These are phyloP conservation scores for Cotesia congregata DNA, from an alignment of 2,888 invertebrate genomes.

Conservation along the genomic window DNA sequence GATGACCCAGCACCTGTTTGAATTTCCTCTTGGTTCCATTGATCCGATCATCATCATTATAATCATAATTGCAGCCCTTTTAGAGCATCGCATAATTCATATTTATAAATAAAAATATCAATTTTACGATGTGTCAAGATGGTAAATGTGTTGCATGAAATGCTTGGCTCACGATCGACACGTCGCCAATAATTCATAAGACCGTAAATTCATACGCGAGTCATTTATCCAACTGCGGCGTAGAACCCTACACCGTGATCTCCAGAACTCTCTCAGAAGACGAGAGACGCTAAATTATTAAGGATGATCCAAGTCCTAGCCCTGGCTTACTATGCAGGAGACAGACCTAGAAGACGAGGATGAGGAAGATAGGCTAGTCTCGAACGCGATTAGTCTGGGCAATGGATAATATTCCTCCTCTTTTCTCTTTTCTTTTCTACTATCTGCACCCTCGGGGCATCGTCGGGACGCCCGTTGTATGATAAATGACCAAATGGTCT, in stretches of 20 bases:
- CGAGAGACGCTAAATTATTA: constrained; percentile 57
- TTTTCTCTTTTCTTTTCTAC: constrained; percentile 53
- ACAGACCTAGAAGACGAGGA: neutral
- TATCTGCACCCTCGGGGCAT: constrained; percentile 58
- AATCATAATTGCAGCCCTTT: neutral
- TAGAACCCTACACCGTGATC: neutral
- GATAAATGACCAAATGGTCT: constrained; percentile 69
- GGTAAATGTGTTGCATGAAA: constrained; percentile 21
- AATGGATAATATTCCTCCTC: constrained; percentile 64
- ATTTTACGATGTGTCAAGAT: constrained; percentile 7
- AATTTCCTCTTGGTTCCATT: neutral
- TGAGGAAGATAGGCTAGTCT: constrained; percentile 49
- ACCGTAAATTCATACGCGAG: constrained; percentile 32
- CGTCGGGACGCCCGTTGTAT: constrained; percentile 56
- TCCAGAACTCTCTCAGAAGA: constrained; percentile 3
- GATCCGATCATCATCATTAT: neutral
- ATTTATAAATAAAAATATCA: neutral
- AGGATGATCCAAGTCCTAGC: constrained; percentile 54
- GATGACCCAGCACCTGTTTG: neutral
- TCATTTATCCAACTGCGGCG: constrained; percentile 16
- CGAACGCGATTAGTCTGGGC: constrained; percentile 67
- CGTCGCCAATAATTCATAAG: constrained; percentile 36
- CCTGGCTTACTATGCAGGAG: neutral
- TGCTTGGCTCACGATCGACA: constrained; percentile 38
- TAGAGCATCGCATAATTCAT: neutral